phyloP scores from a whole-genome alignment of 2,797 vertebrate genomes.

The Toxotes lorentzi region DNA sequence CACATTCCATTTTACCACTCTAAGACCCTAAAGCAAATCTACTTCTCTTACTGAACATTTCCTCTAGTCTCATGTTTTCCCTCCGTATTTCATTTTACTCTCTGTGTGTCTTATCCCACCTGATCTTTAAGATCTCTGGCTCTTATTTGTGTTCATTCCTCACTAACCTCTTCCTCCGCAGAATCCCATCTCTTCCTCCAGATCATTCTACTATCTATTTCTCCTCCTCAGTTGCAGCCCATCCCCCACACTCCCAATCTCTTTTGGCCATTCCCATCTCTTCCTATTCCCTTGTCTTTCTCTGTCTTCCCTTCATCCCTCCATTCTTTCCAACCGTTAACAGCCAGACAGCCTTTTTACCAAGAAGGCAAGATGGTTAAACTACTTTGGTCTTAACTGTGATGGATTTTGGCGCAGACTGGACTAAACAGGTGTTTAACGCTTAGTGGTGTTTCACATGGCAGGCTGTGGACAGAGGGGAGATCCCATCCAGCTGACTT shows the following conservation, averaged over 20 bases:
- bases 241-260: constrained; percentile 1
- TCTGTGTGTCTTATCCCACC: constrained; percentile 21
- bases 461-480: constrained; percentile 52
- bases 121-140: constrained; percentile 32
- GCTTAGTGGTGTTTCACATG: constrained; percentile 61
- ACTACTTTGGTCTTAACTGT: constrained; percentile 53
- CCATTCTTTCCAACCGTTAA: constrained; percentile 30
- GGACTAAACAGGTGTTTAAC: constrained; percentile 77
- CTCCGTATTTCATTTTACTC: constrained; percentile 35
- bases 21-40: constrained; percentile 47
- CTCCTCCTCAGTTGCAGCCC: constrained; percentile 14
- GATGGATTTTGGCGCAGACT: constrained; percentile 45
- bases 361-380: constrained; percentile 5
- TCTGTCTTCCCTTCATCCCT: constrained; percentile 12
- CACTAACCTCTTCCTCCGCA: constrained; percentile 32
- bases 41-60: constrained; percentile 28
- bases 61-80: constrained; percentile 28
- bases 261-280: constrained; percentile 22
- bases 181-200: constrained; percentile 30
- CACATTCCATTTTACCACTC: constrained; percentile 46
- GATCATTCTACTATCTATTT: constrained; percentile 23
- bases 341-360: constrained; percentile 25
- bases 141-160: constrained; percentile 31
- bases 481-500: constrained; percentile 47
- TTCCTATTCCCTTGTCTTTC: constrained; percentile 20